Evolutionary conservation across 2,888 invertebrate species (phyloP), one percentile per base, ranked within the genome.

Genomic region (Oligia latruncula): DNA sequence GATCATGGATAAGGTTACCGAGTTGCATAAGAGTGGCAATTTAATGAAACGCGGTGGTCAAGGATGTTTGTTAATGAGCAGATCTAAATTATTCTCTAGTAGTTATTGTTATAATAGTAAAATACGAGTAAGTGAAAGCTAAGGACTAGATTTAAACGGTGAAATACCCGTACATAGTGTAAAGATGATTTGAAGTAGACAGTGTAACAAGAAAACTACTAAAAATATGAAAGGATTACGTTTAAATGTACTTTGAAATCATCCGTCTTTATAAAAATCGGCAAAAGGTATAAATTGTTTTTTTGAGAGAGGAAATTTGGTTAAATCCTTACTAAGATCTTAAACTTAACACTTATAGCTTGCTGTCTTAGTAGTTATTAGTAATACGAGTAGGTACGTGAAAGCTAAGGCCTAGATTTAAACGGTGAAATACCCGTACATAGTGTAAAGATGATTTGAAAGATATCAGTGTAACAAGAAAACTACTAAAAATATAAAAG

Each of bases 361-460:
- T 58, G 11, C n/a, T n/a, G 23, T 58, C 11, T 58, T 58, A 58
- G 58, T n/a, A 58, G 58, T 58, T n/a, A 58, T 58, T 58, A 58
- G 11, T 11, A 40, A 40, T 40, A 40, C 35, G n/a, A 40, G 17
- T 29, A 29, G 29, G 40, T 60, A 20, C 6, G 71, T 43, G n/a
- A 71, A 71, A 62, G 62, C 62, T n/a, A 62, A 80, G 52, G 29
- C 8, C 55, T 80, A 73, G 62, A 49, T 68, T 6, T 52, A 73
- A 66, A n/a, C 35, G 40, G 80, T 55, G 71, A 11, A 60, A 77
- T 29, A 60, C 9, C 62, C 52, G 58, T n/a, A 17, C 13, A 3
- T 74, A 75, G 65, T 66, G 13, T 52, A 80, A 81, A 81, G 75
- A 52, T 65, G 0, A 5, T 52, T 64, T n/a, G 0, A 64, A 66